A percentile compares a stretch with the other conserved stretches of the same genome.
Evolutionary conservation across 1,140 invertebrate genomes (phyloP).

Genomic region (Globodera ellingtonae): DNA sequence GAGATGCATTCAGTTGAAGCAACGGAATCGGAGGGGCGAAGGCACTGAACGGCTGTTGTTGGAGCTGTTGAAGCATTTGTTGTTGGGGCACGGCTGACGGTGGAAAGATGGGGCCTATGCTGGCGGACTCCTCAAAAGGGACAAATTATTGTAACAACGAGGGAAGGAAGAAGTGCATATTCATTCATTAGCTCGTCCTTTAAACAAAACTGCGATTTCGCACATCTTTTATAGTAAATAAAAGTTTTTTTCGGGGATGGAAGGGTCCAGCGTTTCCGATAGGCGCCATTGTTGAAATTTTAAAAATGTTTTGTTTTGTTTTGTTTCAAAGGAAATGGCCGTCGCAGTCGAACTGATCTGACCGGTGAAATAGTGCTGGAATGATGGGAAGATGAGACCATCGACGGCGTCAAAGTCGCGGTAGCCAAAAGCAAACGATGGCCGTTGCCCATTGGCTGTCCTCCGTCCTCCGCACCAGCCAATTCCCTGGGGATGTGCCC

Average conservation of each 20-base stretch:
- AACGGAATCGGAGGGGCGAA: slow-evolving; percentile 10
- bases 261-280: too few relatives aligned
- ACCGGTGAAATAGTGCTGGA: slow-evolving; percentile 15
- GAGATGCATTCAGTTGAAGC: neutral
- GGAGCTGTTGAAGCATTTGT: neutral
- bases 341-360: too few relatives aligned
- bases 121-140: slow-evolving; percentile 4
- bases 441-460: neutral
- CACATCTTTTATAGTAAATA: too few relatives aligned
- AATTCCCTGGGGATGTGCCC: slow-evolving; percentile 12
- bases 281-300: too few relatives aligned
- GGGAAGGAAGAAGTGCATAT: too few relatives aligned
- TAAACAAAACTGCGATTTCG: too few relatives aligned
- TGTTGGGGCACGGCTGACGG: slow-evolving; percentile 3
- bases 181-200: too few relatives aligned
- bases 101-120: neutral
- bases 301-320: too few relatives aligned
- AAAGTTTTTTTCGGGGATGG: too few relatives aligned
- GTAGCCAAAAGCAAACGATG: slow-evolving; percentile 28
- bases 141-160: neutral
- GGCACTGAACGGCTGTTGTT: slow-evolving; percentile 9
- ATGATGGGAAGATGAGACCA: slow-evolving; percentile 16
- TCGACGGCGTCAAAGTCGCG: slow-evolving; percentile 28
- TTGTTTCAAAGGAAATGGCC: too few relatives aligned
- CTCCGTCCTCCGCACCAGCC: neutral